These are phyloP conservation scores for Athrips mouffetella DNA, from an alignment of 2,888 invertebrate genomes.

Conservation along the genomic window DNA sequence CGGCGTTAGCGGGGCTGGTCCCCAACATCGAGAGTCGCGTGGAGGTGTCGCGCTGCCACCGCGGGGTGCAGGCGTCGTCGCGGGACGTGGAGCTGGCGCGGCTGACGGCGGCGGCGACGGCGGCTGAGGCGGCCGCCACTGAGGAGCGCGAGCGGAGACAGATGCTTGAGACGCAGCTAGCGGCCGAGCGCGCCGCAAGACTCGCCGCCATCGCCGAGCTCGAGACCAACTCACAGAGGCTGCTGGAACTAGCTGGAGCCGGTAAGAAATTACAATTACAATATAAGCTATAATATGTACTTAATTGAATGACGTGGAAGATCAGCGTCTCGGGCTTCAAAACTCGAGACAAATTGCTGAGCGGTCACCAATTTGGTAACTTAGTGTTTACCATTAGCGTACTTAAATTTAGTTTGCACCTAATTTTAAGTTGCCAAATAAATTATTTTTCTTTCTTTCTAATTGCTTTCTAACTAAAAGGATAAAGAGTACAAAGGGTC, in stretches of 20 bases:
- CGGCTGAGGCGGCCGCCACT: conserved; percentile 79
- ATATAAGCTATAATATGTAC: too few species aligned
- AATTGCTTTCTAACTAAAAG: too few species aligned
- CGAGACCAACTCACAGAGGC: conserved; percentile 84
- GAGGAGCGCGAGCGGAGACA: conserved; percentile 77
- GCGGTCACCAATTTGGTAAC: too few species aligned
- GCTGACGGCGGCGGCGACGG: conserved; percentile 78
- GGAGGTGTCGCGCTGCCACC: conserved; percentile 72
- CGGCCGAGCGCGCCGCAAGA: conserved; percentile 84
- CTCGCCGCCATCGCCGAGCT: conserved; percentile 86
- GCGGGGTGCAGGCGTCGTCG: conserved; percentile 81
- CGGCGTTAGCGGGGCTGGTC: conserved; percentile 81
- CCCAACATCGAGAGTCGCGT: conserved; percentile 64
- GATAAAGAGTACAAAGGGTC: too few species aligned
- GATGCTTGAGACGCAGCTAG: conserved; percentile 79
- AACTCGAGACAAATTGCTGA: too few species aligned
- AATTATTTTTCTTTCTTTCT: too few species aligned
- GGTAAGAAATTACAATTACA: conserved; percentile 41
- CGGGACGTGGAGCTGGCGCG: conserved; percentile 81
- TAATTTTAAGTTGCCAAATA: too few species aligned
- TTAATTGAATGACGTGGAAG: too few species aligned
- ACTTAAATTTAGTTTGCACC: too few species aligned
- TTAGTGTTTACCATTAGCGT: too few species aligned
- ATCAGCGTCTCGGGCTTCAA: too few species aligned
- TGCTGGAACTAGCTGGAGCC: conserved; percentile 79